A percentile compares a stretch with the other conserved stretches of the same genome.
Conservation (phyloP, 2,797 vertebrate species). For the Centroberyx gerrardi region DNA sequence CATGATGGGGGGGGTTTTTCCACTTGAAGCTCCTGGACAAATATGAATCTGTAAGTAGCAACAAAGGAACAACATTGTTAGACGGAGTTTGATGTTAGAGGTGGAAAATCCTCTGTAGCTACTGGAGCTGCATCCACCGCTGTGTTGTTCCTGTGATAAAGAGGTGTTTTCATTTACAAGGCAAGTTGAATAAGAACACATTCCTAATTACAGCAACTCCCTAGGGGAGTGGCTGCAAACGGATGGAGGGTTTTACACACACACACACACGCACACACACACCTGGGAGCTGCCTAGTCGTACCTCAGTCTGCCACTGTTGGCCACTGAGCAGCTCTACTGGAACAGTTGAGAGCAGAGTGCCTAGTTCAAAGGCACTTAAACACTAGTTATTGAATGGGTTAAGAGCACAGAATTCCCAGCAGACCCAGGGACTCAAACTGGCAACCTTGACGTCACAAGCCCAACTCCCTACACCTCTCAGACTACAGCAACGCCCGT, state of each 20-base stretch:
- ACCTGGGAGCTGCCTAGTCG: slow-evolving; percentile 50
- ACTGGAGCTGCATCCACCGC: slow-evolving; percentile 10
- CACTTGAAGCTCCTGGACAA: slow-evolving; percentile 18
- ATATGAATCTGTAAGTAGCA: slow-evolving; percentile 4
- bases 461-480: slow-evolving; percentile 22
- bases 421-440: slow-evolving; percentile 57
- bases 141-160: slow-evolving; percentile 58
- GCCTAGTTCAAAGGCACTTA: slow-evolving; percentile 65
- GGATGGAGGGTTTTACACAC: slow-evolving; percentile 58
- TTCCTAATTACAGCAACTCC: slow-evolving; percentile 67
- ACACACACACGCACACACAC: slow-evolving; percentile 30
- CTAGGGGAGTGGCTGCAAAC: slow-evolving; percentile 59
- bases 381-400: slow-evolving; percentile 38
- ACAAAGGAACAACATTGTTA: slow-evolving; percentile 29
- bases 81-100: slow-evolving; percentile 25
- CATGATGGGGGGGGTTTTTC: not conserved
- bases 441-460: slow-evolving; percentile 42
- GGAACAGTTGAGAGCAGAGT: slow-evolving; percentile 36
- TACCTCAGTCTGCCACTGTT: slow-evolving; percentile 36
- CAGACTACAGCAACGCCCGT: not conserved
- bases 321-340: slow-evolving; percentile 57
- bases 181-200: slow-evolving; percentile 56
- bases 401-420: slow-evolving; percentile 39
- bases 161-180: slow-evolving; percentile 70
- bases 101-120: slow-evolving; percentile 17